Percentiles rank a stretch among this genome's conserved stretches.
phyloP scores from a whole-genome alignment of 2,888 invertebrate species.

The Myathropa florea region DNA sequence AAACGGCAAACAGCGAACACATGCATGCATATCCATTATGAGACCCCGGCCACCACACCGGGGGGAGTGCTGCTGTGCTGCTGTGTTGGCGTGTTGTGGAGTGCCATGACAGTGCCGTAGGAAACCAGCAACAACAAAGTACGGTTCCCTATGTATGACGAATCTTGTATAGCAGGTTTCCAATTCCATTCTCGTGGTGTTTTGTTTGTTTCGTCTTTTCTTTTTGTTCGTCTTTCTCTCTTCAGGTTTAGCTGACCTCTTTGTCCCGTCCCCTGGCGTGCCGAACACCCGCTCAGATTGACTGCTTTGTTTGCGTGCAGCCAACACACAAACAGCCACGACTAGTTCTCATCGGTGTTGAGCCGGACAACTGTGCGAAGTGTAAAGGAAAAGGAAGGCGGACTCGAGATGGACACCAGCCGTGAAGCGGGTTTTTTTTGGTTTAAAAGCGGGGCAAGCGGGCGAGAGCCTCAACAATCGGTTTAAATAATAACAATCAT shows the following conservation, averaged over 20 bases:
- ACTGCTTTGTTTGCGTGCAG: slow-evolving; percentile 29
- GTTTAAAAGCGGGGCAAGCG: not conserved
- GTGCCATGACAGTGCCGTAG: not conserved
- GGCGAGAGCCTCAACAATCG: slow-evolving; percentile 3
- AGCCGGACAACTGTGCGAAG: not conserved
- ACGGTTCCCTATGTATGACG: slow-evolving; percentile 30
- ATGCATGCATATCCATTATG: slow-evolving; percentile 16
- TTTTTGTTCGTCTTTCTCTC: slow-evolving; percentile 24
- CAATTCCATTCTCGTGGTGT: slow-evolving; percentile 30
- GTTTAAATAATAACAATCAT: slow-evolving; percentile 10
- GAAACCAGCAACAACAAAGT: slow-evolving; percentile 3
- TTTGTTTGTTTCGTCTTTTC: not conserved
- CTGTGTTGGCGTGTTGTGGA: not conserved
- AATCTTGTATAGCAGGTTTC: slow-evolving; percentile 44
- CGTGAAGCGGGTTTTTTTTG: not conserved
- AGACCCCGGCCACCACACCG: not conserved
- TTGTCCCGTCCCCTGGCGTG: slow-evolving; percentile 30
- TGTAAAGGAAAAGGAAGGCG: not conserved
- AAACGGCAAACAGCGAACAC: slow-evolving; percentile 12
- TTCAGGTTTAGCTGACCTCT: slow-evolving; percentile 63
- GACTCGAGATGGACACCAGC: not conserved
- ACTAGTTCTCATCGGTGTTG: not conserved
- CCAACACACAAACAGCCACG: not conserved
- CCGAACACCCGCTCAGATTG: slow-evolving; percentile 16
- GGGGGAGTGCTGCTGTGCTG: not conserved